These are phyloP conservation scores for Leptonema lineaticorne DNA, from an alignment of 1,140 invertebrate genomes.

Conservation along the genomic window DNA sequence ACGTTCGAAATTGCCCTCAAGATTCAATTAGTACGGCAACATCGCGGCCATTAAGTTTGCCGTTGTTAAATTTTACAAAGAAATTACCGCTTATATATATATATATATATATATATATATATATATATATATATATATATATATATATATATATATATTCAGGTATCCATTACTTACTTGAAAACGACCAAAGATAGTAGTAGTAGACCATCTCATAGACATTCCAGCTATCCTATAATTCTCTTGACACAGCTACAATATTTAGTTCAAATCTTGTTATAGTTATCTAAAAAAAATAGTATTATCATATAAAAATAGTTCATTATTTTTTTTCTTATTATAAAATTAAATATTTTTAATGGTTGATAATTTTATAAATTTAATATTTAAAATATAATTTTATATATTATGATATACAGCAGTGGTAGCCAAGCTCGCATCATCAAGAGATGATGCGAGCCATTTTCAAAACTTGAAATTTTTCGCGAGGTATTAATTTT, in stretches of 20 bases:
- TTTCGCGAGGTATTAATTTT: too few species aligned
- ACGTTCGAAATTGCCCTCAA: neutral
- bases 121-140: neutral
- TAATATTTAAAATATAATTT: neutral
- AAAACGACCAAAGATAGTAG: too few species aligned
- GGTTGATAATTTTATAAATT: neutral
- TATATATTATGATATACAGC: neutral
- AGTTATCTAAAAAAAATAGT: too few species aligned
- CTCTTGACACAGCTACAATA: too few species aligned
- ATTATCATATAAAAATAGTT: neutral
- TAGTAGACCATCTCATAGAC: too few species aligned
- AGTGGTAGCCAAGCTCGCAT: neutral
- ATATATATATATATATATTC: neutral
- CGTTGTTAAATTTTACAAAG: neutral
- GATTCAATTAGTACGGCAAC: slow-evolving; percentile 2
- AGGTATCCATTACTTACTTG: neutral
- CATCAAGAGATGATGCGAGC: too few species aligned
- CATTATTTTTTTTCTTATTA: neutral
- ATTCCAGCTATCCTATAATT: too few species aligned
- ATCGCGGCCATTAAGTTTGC: neutral
- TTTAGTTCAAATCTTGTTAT: too few species aligned
- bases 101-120: neutral
- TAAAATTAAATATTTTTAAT: neutral
- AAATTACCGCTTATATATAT: neutral
- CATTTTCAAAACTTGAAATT: too few species aligned